Conservation (phyloP, 2,113 vertebrate genomes). For the Suricata suricatta region DNA sequence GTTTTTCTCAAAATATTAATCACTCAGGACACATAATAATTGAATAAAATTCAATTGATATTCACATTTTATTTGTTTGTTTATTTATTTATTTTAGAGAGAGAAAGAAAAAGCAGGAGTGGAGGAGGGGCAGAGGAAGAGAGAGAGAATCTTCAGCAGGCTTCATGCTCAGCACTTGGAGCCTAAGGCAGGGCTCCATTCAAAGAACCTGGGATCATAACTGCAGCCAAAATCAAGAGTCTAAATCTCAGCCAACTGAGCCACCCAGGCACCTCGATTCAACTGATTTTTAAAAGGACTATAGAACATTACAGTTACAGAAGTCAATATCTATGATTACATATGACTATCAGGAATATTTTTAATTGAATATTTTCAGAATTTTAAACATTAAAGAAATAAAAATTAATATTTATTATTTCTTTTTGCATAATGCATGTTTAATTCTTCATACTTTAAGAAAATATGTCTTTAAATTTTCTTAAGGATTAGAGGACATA, state of each 20-base stretch:
- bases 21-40: background rate
- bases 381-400: background rate
- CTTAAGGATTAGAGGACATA: background rate
- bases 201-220: too few relatives aligned
- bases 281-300: background rate
- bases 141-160: too few relatives aligned
- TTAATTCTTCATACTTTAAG: background rate
- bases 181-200: too few relatives aligned
- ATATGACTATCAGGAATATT: background rate
- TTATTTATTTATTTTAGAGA: too few relatives aligned
- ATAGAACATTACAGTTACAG: background rate
- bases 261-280: too few relatives aligned
- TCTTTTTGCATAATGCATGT: background rate
- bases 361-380: background rate
- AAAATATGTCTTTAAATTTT: background rate
- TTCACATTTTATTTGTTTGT: too few relatives aligned
- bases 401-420: background rate
- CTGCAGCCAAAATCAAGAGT: too few relatives aligned
- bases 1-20: background rate
- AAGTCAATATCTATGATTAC: background rate
- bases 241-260: too few relatives aligned
- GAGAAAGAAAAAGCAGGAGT: too few relatives aligned
- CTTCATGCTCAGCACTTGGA: too few relatives aligned
- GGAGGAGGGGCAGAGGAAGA: too few relatives aligned
- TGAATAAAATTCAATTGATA: background rate